Evolutionary conservation across 2,888 invertebrate genomes (phyloP), one percentile per base, ranked within the genome.

Genomic region (Sylvicola cinctus): DNA sequence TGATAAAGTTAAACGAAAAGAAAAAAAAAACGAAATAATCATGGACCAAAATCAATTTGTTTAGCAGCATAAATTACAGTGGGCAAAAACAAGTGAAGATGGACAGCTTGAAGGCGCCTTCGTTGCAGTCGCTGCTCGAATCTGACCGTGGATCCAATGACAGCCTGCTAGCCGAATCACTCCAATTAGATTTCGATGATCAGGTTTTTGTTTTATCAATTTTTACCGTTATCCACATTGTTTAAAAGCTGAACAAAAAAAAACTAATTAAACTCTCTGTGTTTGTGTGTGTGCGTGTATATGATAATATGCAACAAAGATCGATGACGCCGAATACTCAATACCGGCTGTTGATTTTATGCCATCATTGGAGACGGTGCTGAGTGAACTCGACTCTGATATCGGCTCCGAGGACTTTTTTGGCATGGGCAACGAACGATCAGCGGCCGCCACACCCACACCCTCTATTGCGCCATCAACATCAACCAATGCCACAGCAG

Each of bases 321-420:
- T 83, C 42, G 80, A 83, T 53, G 81, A 80, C 60, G 67, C 68
- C 32, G 83, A 84, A 52, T 83, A 75, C 57, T 74, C 77, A 43
- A 73, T 84, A 48, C 78, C 79, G 31, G 68, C 74, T n/a, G 68
- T 78, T 36, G 74, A 72, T 38, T 66, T 70, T 42, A 63, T 76
- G 40, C 83, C 80, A 12, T 74, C 83, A 1, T 56, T 85, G 44
- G 84, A 83, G 53, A 80, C 79, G 49, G 78, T 84, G 45, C 56
- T 84, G 31, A 79, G 78, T 58, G 81, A 81, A 50, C 63, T 69
- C 45, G 73, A 71, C 44, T 70, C 70, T 14, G 65, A 74, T 39
- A 69, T 66, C 16, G 61, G 60, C 16, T 58, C 57, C 1, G 48
- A 62, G 35, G n/a, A n/a, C n/a, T n/a, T n/a, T n/a, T n/a, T n/a